Percentiles rank a stretch among this genome's conserved stretches.
phyloP scores from a whole-genome alignment of 2,888 invertebrate species.

The Oligia strigilis region DNA sequence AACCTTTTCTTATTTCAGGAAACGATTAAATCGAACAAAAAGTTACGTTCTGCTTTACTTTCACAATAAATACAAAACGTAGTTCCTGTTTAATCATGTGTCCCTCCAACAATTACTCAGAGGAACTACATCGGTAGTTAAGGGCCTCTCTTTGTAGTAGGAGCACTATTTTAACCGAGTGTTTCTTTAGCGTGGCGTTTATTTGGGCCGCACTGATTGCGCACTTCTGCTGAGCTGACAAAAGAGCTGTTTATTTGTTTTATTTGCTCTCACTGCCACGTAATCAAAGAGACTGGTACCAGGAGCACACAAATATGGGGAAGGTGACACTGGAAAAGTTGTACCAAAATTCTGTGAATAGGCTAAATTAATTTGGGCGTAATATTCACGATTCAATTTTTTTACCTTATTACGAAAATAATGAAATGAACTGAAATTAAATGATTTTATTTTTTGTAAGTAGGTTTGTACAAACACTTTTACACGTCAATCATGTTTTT shows the following conservation, averaged over 20 bases:
- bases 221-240: constrained; percentile 53
- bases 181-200: constrained; percentile 50
- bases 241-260: constrained; percentile 61
- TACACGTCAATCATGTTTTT: too few species aligned
- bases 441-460: too few species aligned
- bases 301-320: constrained; percentile 13
- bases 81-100: constrained; percentile 10
- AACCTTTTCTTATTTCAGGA: not conserved
- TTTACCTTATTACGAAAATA: not conserved
- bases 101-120: not conserved
- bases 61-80: constrained; percentile 2
- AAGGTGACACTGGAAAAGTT: constrained; percentile 3
- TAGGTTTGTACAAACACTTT: too few species aligned
- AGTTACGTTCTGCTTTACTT: not conserved
- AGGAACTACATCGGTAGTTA: constrained; percentile 26
- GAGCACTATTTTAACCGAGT: constrained; percentile 37
- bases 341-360: not conserved
- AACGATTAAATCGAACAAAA: not conserved
- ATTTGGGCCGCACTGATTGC: constrained; percentile 61
- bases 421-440: too few species aligned
- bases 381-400: not conserved
- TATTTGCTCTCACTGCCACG: constrained; percentile 53
- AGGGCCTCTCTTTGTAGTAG: constrained; percentile 25
- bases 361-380: not conserved
- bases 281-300: constrained; percentile 48